A percentile compares a stretch with the other conserved stretches of the same genome.
Conservation (phyloP, 2,113 vertebrate species). For the Sapayoa aenigma region DNA sequence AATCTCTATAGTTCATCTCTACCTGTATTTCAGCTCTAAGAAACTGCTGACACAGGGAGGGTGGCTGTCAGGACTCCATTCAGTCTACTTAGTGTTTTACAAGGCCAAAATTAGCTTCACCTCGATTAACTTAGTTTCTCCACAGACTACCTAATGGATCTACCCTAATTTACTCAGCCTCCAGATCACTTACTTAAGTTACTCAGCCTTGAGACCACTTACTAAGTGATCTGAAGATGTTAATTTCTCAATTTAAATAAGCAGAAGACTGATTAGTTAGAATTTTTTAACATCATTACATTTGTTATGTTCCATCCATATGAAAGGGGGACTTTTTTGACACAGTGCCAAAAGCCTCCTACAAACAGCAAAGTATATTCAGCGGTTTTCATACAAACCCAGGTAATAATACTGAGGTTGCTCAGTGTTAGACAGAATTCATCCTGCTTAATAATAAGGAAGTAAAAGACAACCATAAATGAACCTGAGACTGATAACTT, state of each 20-base stretch:
- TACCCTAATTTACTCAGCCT: not conserved
- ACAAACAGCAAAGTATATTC: not conserved
- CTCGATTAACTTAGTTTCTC: conserved; percentile 24
- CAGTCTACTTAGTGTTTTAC: not conserved
- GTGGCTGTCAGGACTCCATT: not conserved
- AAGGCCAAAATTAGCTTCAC: conserved; percentile 36
- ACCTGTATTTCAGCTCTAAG: not conserved
- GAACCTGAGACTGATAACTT: not conserved
- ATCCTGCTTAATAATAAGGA: not conserved
- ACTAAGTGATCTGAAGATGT: not conserved
- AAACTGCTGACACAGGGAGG: not conserved
- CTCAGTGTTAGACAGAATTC: not conserved
- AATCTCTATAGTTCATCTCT: not conserved
- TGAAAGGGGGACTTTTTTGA: not conserved
- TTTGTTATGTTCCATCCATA: not conserved
- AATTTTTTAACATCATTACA: not conserved
- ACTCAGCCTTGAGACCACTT: not conserved
- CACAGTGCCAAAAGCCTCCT: not conserved
- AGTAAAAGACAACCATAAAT: not conserved
- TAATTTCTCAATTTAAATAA: not conserved
- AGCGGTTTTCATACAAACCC: not conserved
- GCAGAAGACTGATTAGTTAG: not conserved
- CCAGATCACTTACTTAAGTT: not conserved
- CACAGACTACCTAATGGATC: not conserved
- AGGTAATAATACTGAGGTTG: not conserved